Percentiles rank a stretch among this genome's conserved stretches.
phyloP scores from a whole-genome alignment of 2,113 vertebrate species.

The Callospermophilus lateralis region DNA sequence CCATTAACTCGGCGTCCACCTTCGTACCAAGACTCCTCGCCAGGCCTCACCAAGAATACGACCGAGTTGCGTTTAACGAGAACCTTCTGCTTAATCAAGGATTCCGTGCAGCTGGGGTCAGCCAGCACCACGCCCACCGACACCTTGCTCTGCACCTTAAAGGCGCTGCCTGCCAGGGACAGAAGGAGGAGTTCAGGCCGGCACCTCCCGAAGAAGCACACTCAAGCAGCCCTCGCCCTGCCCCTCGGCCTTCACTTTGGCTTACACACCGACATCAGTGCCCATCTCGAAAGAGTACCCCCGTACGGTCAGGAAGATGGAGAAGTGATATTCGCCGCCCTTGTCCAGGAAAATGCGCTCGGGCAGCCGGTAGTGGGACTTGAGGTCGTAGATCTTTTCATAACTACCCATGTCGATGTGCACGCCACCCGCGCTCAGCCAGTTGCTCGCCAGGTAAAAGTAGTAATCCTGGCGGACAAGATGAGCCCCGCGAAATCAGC shows the following conservation, averaged over 20 bases:
- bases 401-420: conserved; percentile 80
- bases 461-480: conserved; percentile 76
- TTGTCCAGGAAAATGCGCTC: conserved; percentile 80
- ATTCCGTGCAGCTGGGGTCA: neutral
- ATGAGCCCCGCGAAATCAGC: conserved; percentile 19
- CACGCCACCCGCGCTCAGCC: neutral
- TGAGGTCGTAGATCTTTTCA: conserved; percentile 74
- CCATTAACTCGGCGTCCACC: neutral
- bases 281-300: accelerated
- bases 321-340: conserved; percentile 71
- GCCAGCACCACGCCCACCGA: conserved; percentile 58
- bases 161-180: neutral
- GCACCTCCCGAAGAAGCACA: no score
- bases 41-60: conserved; percentile 70
- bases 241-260: accelerated
- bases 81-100: neutral
- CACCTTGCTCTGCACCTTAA: neutral
- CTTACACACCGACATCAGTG: neutral
- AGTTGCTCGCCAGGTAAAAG: conserved; percentile 79
- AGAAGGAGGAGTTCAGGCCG: no score
- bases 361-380: neutral
- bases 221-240: neutral
- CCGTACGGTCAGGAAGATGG: neutral
- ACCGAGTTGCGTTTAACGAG: conserved; percentile 54
- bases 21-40: neutral